Percentiles rank a stretch among this genome's conserved stretches.
Evolutionary conservation across 1,140 invertebrate genomes (phyloP).

Genomic region (Penaeus japonicus): DNA sequence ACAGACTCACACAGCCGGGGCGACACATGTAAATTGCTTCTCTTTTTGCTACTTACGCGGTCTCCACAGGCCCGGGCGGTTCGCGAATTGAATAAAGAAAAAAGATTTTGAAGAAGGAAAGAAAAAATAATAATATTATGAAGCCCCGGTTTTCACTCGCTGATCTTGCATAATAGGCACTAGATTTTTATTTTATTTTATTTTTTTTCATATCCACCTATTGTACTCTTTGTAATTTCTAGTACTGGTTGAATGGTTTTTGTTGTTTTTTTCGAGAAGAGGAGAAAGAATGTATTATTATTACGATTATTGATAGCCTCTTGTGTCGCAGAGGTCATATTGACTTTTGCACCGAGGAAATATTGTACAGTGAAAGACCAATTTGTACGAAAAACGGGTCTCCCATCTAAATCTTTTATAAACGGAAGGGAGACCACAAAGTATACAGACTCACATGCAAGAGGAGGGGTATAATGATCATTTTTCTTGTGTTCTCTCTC

Average conservation of each 20-base stretch:
- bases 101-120: background rate
- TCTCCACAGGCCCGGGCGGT: too few species aligned
- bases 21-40: slow-evolving; percentile 23
- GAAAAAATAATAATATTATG: background rate
- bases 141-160: slow-evolving; percentile 11
- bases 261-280: slow-evolving; percentile 29
- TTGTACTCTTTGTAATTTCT: slow-evolving; percentile 54
- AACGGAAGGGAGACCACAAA: background rate
- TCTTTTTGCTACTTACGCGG: slow-evolving; percentile 36
- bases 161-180: slow-evolving; percentile 49
- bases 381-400: background rate
- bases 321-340: slow-evolving; percentile 47
- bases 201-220: slow-evolving; percentile 31
- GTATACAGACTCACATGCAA: slow-evolving; percentile 14
- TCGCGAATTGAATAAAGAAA: too few species aligned
- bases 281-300: background rate
- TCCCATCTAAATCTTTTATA: background rate
- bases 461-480: background rate
- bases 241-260: slow-evolving; percentile 46
- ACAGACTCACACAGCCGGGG: slow-evolving; percentile 41
- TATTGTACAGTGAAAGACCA: slow-evolving; percentile 19
- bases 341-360: slow-evolving; percentile 47
- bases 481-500: background rate
- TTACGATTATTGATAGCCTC: slow-evolving; percentile 17
- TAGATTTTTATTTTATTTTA: slow-evolving; percentile 31